phyloP scores from a whole-genome alignment of 37 sponge, comb jelly and placozoan species.

The Bolinopsis microptera region DNA sequence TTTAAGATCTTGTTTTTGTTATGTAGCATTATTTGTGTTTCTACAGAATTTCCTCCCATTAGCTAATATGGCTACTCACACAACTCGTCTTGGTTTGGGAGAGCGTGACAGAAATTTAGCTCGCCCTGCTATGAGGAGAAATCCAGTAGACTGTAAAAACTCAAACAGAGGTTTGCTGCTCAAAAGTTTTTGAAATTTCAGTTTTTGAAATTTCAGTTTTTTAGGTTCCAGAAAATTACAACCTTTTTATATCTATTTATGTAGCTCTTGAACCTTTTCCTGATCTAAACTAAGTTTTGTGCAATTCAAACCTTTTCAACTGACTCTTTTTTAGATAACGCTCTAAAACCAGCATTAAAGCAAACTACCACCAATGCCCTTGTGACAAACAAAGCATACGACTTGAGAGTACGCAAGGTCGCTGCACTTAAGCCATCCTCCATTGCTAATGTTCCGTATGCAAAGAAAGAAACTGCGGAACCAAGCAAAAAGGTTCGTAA shows the following conservation, averaged over 20 bases:
- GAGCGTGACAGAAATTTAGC: constrained; percentile 15
- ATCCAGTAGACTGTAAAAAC: constrained; percentile 30
- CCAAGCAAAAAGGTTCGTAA: not conserved
- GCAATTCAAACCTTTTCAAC: too few species aligned
- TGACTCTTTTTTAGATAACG: not conserved
- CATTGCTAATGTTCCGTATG: constrained; percentile 2
- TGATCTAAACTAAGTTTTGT: too few species aligned
- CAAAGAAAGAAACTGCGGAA: not conserved
- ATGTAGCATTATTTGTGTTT: too few species aligned
- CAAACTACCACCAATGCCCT: not conserved
- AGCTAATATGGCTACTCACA: constrained; percentile 57
- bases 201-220: too few species aligned
- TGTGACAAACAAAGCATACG: constrained; percentile 37
- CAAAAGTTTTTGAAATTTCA: too few species aligned
- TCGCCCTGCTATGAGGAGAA: constrained; percentile 40
- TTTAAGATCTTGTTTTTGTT: too few species aligned
- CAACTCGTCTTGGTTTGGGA: not conserved
- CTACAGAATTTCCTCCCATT: too few species aligned
- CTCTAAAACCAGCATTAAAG: constrained; percentile 20
- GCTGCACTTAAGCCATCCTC: constrained; percentile 38
- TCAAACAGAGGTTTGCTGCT: constrained; percentile 33
- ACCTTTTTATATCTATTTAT: too few species aligned
- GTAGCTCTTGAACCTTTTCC: too few species aligned
- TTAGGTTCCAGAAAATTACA: too few species aligned
- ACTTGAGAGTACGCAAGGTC: constrained; percentile 31